Evolutionary conservation across 2,797 vertebrate species (phyloP).

Genomic region (Oreortyx pictus): DNA sequence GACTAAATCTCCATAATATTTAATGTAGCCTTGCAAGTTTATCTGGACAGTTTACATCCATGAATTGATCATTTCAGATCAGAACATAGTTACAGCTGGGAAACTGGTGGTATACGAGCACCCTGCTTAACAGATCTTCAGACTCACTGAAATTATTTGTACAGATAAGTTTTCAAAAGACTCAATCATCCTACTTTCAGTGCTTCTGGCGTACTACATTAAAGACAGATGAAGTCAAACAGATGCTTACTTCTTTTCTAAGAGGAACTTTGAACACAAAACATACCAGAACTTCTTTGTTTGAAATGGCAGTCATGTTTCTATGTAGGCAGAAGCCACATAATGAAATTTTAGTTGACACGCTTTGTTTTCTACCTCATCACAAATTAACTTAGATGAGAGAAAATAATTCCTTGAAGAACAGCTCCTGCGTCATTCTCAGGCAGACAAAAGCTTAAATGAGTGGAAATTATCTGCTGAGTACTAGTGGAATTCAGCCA

Average conservation of each 20-base stretch:
- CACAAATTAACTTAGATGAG: background rate
- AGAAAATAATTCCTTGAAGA: background rate
- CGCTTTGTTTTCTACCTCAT: background rate
- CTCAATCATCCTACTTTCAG: background rate
- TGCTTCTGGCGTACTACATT: background rate
- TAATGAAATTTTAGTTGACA: background rate
- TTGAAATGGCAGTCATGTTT: background rate
- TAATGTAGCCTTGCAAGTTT: background rate
- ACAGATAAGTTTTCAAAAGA: background rate
- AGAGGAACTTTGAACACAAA: background rate
- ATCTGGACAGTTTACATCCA: background rate
- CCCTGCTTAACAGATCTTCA: background rate
- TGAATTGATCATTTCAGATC: background rate
- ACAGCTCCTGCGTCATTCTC: background rate
- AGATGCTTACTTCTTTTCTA: background rate
- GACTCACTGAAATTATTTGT: background rate
- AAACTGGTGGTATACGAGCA: background rate
- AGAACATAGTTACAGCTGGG: background rate
- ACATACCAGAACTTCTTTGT: background rate
- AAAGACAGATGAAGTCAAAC: background rate
- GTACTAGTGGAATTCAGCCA: background rate
- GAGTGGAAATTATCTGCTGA: background rate
- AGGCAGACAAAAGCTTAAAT: background rate
- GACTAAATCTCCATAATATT: background rate
- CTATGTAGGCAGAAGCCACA: fast-evolving